Conservation (phyloP, 2,888 invertebrate genomes). For the Stegophylla sp. region DNA sequence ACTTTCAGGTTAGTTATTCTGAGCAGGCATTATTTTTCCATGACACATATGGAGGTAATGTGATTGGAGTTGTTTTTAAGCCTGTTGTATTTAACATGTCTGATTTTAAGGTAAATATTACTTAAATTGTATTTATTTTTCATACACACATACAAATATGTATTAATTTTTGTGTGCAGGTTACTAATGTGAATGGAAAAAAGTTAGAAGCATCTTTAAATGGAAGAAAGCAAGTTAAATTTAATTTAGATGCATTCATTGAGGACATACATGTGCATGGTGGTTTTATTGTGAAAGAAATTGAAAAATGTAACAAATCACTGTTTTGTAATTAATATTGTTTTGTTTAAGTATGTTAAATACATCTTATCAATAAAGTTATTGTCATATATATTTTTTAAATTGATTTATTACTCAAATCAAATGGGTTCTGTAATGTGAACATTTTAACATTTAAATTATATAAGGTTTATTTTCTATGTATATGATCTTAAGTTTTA, state of each 20-base stretch:
- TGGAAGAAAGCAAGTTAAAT: slow-evolving; percentile 64
- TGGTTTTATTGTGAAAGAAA: slow-evolving; percentile 70
- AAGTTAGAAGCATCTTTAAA: slow-evolving; percentile 62
- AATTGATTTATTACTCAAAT: not conserved
- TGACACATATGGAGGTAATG: slow-evolving; percentile 83
- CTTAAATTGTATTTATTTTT: slow-evolving; percentile 22
- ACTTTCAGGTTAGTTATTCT: slow-evolving; percentile 72
- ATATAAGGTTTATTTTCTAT: not conserved
- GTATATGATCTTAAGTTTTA: too few relatives aligned
- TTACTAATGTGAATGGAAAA: slow-evolving; percentile 69
- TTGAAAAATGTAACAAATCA: slow-evolving; percentile 65
- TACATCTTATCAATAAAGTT: slow-evolving; percentile 1
- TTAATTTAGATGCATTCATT: slow-evolving; percentile 73
- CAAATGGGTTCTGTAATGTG: not conserved
- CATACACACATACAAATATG: not conserved
- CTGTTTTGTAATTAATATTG: slow-evolving; percentile 26
- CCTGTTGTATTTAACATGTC: slow-evolving; percentile 68
- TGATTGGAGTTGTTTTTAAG: slow-evolving; percentile 86
- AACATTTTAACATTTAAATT: not conserved
- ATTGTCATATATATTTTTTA: not conserved
- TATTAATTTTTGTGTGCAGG: slow-evolving; percentile 65
- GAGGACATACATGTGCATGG: slow-evolving; percentile 78
- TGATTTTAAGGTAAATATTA: slow-evolving; percentile 75
- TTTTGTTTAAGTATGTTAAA: not conserved
- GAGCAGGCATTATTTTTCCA: slow-evolving; percentile 88